Conservation (phyloP, 2,888 invertebrate genomes). For the Sminthurinus aureus region DNA sequence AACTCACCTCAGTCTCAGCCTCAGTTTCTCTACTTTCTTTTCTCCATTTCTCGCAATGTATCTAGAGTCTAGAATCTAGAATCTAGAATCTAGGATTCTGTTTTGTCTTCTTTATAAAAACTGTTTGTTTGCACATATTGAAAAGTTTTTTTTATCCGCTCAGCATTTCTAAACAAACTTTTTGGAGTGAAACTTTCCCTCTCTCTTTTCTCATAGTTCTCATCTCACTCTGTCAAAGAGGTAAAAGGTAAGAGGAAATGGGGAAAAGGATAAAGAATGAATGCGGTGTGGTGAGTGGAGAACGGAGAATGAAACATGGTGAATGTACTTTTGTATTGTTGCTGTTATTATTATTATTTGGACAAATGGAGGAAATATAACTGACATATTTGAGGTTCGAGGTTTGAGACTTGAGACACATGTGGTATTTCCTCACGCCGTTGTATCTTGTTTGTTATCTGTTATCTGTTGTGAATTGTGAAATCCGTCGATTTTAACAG, state of each 20-base stretch:
- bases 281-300: background rate
- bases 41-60: background rate
- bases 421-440: background rate
- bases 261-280: background rate
- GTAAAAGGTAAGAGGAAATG: background rate
- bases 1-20: too few relatives aligned
- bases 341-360: background rate
- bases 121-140: slow-evolving; percentile 14
- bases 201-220: background rate
- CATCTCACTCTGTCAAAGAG: slow-evolving; percentile 2
- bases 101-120: slow-evolving; percentile 2
- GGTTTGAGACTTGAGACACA: slow-evolving; percentile 13
- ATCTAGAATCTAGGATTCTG: background rate
- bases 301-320: too few relatives aligned
- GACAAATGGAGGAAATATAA: background rate
- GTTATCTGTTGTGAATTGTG: too few relatives aligned
- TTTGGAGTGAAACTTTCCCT: too few relatives aligned
- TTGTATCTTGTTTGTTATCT: too few relatives aligned
- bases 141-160: slow-evolving; percentile 6
- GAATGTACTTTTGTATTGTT: background rate
- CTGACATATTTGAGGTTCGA: too few relatives aligned
- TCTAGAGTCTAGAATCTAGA: too few relatives aligned
- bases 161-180: too few relatives aligned
- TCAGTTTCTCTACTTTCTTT: background rate
- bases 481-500: too few relatives aligned